phyloP scores from a whole-genome alignment of 2,113 vertebrate species.

The Campylomormyrus numenius region DNA sequence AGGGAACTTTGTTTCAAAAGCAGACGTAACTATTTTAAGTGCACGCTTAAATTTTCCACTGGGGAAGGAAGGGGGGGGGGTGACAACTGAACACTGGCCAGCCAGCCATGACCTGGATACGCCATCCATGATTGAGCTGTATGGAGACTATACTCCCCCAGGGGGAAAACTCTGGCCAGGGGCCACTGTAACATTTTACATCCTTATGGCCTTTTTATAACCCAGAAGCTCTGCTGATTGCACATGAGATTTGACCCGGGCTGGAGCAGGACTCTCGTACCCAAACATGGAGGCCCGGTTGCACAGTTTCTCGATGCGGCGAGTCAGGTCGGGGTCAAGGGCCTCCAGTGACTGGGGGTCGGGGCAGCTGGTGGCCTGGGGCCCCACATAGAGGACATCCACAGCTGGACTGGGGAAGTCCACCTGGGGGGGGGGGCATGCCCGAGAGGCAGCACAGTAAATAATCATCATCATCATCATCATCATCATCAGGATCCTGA shows the following conservation, averaged over 20 bases:
- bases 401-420: constrained; percentile 75
- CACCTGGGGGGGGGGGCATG: constrained; percentile 60
- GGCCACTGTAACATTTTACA: background rate
- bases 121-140: background rate
- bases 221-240: background rate
- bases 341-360: constrained; percentile 65
- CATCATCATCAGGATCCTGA: background rate
- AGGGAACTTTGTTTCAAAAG: background rate
- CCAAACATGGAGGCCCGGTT: constrained; percentile 72
- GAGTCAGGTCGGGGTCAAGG: constrained; percentile 68
- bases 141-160: background rate
- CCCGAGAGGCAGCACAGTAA: background rate
- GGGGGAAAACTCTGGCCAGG: background rate
- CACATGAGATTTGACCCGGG: background rate
- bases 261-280: constrained; percentile 51
- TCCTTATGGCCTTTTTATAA: background rate
- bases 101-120: background rate
- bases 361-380: constrained; percentile 57
- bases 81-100: background rate
- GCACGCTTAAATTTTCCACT: background rate
- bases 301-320: constrained; percentile 75
- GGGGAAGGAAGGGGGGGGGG: background rate
- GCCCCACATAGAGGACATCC: constrained; percentile 78
- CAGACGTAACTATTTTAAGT: background rate
- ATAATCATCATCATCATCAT: background rate